Evolutionary conservation across 1,140 invertebrate genomes (phyloP).

Genomic region (Pseudomyrmex dendroicus): DNA sequence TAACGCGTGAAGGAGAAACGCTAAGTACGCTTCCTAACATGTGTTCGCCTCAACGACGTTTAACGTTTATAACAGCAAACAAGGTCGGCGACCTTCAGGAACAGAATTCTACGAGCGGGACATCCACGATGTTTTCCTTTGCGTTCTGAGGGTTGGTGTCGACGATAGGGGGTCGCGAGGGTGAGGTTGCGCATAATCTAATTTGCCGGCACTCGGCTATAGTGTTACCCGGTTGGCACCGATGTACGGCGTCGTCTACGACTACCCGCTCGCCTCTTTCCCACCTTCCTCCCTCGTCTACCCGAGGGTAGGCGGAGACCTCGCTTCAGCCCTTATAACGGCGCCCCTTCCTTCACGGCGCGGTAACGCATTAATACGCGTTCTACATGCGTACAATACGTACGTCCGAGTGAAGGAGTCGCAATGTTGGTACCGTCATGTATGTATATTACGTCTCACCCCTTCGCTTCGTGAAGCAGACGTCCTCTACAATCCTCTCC

Average conservation of each 20-base stretch:
- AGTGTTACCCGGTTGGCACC: constrained; percentile 70
- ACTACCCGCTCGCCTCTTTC: constrained; percentile 34
- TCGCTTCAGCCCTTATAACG: constrained; percentile 37
- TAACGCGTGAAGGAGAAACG: not conserved
- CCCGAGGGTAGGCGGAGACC: not conserved
- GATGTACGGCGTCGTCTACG: constrained; percentile 72
- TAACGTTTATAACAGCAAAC: constrained; percentile 51
- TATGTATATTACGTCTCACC: constrained; percentile 55
- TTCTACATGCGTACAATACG: constrained; percentile 64
- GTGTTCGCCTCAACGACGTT: not conserved
- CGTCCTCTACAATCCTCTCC: constrained; percentile 21
- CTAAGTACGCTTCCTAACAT: not conserved
- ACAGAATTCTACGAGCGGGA: not conserved
- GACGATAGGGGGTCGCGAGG: constrained; percentile 69
- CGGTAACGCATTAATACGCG: constrained; percentile 70
- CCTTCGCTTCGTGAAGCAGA: constrained; percentile 60
- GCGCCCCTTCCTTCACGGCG: constrained; percentile 11
- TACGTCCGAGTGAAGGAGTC: constrained; percentile 65
- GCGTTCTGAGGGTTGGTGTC: constrained; percentile 38
- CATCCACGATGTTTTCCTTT: constrained; percentile 69
- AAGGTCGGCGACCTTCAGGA: constrained; percentile 13
- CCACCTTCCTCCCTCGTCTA: not conserved
- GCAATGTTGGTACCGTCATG: constrained; percentile 45
- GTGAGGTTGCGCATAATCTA: constrained; percentile 78
- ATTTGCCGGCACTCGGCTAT: constrained; percentile 77